Evolutionary conservation across 2,113 vertebrate species (phyloP).

Genomic region (Campylomormyrus tamandua): DNA sequence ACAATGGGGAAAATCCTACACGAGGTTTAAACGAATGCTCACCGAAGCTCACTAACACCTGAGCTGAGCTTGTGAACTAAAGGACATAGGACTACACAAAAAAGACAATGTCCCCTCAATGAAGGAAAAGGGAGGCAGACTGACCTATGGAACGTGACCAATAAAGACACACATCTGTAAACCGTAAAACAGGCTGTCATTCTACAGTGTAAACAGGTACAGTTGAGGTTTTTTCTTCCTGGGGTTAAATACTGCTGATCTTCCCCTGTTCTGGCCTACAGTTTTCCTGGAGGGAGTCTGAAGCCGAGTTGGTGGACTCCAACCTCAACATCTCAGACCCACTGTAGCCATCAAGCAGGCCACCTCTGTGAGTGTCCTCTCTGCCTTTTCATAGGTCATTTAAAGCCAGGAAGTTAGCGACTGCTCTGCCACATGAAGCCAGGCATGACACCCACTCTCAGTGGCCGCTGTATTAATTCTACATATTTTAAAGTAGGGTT

Average conservation of each 20-base stretch:
- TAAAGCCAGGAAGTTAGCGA: not conserved
- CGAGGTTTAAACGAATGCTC: not conserved
- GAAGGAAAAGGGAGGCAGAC: constrained; percentile 17
- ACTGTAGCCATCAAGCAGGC: not conserved
- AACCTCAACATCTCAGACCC: not conserved
- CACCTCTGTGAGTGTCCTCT: not conserved
- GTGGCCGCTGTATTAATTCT: not conserved
- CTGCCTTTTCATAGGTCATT: not conserved
- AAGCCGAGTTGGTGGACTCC: not conserved
- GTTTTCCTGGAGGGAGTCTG: not conserved
- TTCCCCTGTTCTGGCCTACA: not conserved
- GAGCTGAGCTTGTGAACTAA: not conserved
- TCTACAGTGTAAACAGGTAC: not conserved
- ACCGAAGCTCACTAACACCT: not conserved
- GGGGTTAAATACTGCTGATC: not conserved
- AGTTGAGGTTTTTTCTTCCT: not conserved
- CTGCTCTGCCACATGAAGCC: not conserved
- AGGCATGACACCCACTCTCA: not conserved
- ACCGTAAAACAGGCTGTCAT: not conserved
- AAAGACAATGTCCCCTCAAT: constrained; percentile 31
- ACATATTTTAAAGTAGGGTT: not conserved
- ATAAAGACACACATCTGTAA: not conserved
- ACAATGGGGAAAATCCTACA: not conserved
- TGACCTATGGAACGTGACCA: constrained; percentile 2
- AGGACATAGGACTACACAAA: constrained; percentile 15